Base-by-base conservation (phyloP, 2,797 vertebrate species). In the Acipenser oxyrinchus region DNA sequence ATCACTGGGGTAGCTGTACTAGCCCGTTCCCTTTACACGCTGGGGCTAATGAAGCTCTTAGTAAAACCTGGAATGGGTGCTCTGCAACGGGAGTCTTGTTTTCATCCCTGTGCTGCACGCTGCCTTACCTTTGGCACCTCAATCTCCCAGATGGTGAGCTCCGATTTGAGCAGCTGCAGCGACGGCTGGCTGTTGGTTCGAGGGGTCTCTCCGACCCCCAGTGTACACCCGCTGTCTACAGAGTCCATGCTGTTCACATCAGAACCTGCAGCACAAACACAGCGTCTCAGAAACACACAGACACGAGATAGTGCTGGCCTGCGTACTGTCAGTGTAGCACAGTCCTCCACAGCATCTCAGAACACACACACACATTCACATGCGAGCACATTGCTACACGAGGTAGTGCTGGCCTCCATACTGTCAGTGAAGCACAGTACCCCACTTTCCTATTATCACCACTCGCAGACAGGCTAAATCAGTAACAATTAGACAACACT, bases 111-210 rank as follows among this genome's bases (percentile, higher is more conserved):
- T 37, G 23, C 23, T 37, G 23, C 23, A 49, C 12, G 6, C 2
- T 51, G 11, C 60, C 83, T 88, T 86, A 98, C 97, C 93, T 98
- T 97, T 79, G 95, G 97, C 78, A 98, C 94, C 84, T 97, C 93
- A 0, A 97, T 93, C 81, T 99, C 97, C 96, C 95, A 99, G 79
- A 98, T 82, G 70, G 93, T 59, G 7, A 93, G 82, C 71, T 95
- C 91, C 0, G 91, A 83, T 77, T 88, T 89, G 64, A 86, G 89
- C 53, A 84, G 76, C 11, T 75, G 74, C 67, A 70, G 77, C 48
- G 79, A 72, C 64, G 79, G 68, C 1, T 81, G 83, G 79, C 89
- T 87, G 0, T 78, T 72, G 1, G 77, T 92, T 69, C 76, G 87
- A 68, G 68, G 84, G 65, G 71, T 58, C 59, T 95, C 89, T 0